Base-by-base conservation (phyloP, 2,888 invertebrate genomes). In the Artemia sinica region DNA sequence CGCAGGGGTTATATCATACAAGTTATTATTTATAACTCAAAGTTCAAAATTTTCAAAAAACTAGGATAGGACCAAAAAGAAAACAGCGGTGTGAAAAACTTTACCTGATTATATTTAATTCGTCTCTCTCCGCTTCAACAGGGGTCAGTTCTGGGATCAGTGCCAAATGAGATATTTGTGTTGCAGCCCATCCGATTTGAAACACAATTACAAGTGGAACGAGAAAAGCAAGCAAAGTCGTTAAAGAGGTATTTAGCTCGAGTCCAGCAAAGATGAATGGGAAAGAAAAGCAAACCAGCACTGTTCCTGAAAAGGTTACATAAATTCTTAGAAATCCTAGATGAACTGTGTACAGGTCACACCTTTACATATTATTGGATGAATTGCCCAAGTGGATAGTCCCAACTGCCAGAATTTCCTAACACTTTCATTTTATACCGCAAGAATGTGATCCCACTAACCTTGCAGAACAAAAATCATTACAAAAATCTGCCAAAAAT, bases 131-230 rank as follows among this genome's bases (percentile, higher is more conserved):
- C 12, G 74, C 70, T 49, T 77, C 75, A 71, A 76, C 73, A 5
- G 74, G 72, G 9, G 79, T 78, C 28, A 80, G 75, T 71, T 78
- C 78, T 1, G 81, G 81, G 68, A 83, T 82, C 67, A 83, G 76
- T 5, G 82, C 78, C 58, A 82, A 75, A 74, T 83, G 82, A 28
- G 81, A 79, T 49, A 83, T 81, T 75, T 82, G 82, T 6, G 79
- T 78, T 8, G 79, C 74, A 0, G 82, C 82, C 82, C 82, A 83
- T 12, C 82, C 82, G 72, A 81, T 78, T 74, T 82, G 82, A 72
- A 79, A 80, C 72, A 82, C 76, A 72, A 81, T 75, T 13, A 82
- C 79, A 71, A 81, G 78, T 5, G 71, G 72, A 6, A 78, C 72
- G 67, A 81, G 77, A 72, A 78, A 75, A 5, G 76, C 75, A 73